These are phyloP conservation scores for Lampris incognitus DNA, from an alignment of 2,113 vertebrate genomes.

Conservation along the genomic window DNA sequence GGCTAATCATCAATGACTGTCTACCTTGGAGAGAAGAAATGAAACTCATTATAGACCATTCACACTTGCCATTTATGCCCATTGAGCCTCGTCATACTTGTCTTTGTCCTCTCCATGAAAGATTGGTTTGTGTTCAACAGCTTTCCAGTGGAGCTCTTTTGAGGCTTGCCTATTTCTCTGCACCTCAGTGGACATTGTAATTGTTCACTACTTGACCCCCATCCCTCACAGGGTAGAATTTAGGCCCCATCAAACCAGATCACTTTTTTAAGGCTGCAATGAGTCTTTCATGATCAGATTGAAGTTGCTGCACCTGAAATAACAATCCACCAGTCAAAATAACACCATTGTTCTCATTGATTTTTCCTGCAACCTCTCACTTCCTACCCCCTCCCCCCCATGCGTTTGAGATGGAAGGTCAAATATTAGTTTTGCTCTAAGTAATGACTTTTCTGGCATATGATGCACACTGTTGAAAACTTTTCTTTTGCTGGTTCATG, in stretches of 20 bases:
- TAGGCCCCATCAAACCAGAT: neutral
- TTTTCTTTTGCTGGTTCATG: constrained; percentile 20
- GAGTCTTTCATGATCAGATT: constrained; percentile 7
- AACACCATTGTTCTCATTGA: constrained; percentile 1
- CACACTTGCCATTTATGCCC: constrained; percentile 25
- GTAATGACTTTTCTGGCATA: constrained; percentile 5
- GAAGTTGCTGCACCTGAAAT: constrained; percentile 22
- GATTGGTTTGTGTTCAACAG: constrained; percentile 31
- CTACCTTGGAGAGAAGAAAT: constrained; percentile 36
- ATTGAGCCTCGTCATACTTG: constrained; percentile 48
- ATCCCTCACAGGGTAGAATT: constrained; percentile 24
- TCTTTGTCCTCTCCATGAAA: constrained; percentile 31
- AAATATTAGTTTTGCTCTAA: neutral
- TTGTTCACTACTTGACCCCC: constrained; percentile 45
- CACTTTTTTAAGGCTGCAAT: constrained; percentile 9
- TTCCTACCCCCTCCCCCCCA: neutral
- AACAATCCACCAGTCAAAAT: neutral
- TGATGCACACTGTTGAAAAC: neutral
- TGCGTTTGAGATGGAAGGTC: constrained; percentile 1
- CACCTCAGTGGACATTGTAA: constrained; percentile 35
- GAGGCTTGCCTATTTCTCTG: constrained; percentile 43
- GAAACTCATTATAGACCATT: constrained; percentile 13
- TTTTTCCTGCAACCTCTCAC: neutral
- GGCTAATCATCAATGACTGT: constrained; percentile 37
- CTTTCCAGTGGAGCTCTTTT: constrained; percentile 36